These are phyloP conservation scores for Enteromius mattozi DNA, from an alignment of 2,797 vertebrate species.

Conservation along the genomic window DNA sequence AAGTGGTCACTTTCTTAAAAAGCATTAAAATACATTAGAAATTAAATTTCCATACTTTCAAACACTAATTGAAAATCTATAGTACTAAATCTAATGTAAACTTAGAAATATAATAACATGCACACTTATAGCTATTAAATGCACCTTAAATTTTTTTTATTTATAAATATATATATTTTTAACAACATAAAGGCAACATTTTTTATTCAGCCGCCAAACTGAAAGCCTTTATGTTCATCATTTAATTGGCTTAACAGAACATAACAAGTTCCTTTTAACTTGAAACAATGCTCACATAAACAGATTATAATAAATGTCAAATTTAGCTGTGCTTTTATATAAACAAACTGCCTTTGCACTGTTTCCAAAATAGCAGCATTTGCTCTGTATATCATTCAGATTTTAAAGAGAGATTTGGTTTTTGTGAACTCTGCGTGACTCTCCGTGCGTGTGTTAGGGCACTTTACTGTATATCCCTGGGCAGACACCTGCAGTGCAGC, in stretches of 20 bases:
- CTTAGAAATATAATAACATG: background rate
- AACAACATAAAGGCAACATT: background rate
- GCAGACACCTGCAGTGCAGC: conserved; percentile 17
- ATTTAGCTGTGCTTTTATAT: background rate
- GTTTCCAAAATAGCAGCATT: background rate
- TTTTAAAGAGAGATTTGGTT: background rate
- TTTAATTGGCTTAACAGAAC: background rate
- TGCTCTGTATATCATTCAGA: conserved; percentile 2
- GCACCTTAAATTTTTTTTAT: background rate
- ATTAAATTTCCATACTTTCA: background rate
- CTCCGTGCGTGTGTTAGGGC: background rate
- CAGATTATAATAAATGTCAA: background rate
- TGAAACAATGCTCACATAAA: background rate
- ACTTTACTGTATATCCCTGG: conserved; percentile 27
- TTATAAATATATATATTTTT: background rate
- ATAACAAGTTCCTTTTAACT: background rate
- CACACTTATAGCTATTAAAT: background rate
- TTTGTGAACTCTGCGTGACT: conserved; percentile 42
- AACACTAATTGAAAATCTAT: background rate
- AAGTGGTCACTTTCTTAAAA: background rate
- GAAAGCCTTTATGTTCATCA: background rate
- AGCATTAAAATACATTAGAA: background rate
- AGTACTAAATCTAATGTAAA: background rate
- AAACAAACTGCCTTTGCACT: background rate
- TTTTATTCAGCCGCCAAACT: background rate